These are phyloP conservation scores for Lutraria rhynchaena DNA, from an alignment of 1,140 invertebrate species.

Conservation along the genomic window DNA sequence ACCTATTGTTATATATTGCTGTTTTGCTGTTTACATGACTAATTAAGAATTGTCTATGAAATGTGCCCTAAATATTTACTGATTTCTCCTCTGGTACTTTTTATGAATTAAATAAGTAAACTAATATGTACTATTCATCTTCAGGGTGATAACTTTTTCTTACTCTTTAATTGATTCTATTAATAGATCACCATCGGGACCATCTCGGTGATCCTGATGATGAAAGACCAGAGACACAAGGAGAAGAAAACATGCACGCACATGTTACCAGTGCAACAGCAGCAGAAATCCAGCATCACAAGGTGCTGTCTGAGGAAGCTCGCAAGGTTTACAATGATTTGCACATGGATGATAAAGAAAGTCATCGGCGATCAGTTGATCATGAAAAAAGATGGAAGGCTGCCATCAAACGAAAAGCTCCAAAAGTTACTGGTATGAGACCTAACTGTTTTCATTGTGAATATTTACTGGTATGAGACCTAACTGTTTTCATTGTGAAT, in stretches of 20 bases:
- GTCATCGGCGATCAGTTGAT: constrained; percentile 2
- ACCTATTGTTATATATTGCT: no score
- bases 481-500: no score
- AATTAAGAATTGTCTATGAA: no score
- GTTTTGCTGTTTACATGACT: no score
- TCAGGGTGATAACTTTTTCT: no score
- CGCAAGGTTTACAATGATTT: constrained; percentile 75
- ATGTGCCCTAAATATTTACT: no score
- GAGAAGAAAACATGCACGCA: constrained; percentile 23
- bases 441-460: neutral
- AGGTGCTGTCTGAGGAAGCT: constrained; percentile 73
- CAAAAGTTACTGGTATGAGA: constrained; percentile 68
- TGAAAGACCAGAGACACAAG: constrained; percentile 46
- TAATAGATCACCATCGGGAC: constrained; percentile 15
- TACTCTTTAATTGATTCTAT: no score
- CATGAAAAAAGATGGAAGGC: constrained; percentile 56
- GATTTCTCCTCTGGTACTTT: no score
- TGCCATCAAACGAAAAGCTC: constrained; percentile 76
- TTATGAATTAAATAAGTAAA: no score
- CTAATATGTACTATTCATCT: no score
- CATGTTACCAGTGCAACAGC: constrained; percentile 54
- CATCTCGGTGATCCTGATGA: constrained; percentile 21
- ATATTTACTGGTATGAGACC: no score
- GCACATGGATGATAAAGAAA: constrained; percentile 64
- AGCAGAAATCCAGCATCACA: constrained; percentile 62